phyloP scores from a whole-genome alignment of 2,113 vertebrate species.

The Ptilonorhynchus violaceus region DNA sequence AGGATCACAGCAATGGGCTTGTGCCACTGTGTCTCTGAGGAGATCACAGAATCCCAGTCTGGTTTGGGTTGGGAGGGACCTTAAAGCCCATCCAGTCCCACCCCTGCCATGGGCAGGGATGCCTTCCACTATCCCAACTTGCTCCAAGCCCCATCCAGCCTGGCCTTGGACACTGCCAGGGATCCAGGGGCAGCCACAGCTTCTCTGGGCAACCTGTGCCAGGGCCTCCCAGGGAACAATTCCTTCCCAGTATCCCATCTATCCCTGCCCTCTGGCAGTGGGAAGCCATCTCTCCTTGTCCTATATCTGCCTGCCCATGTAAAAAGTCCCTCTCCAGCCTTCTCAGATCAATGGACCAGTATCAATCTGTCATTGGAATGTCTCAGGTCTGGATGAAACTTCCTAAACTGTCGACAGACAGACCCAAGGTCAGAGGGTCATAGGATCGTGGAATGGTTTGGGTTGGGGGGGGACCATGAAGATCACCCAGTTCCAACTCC shows the following conservation, averaged over 20 bases:
- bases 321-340: background rate
- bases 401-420: background rate
- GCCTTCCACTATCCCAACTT: background rate
- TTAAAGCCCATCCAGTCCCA: rapidly evolving
- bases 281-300: background rate
- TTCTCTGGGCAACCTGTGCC: background rate
- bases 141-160: background rate
- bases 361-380: rapidly evolving
- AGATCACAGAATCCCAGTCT: background rate
- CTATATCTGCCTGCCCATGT: background rate
- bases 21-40: rapidly evolving
- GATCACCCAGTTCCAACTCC: background rate
- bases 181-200: background rate
- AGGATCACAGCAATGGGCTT: rapidly evolving
- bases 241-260: rapidly evolving
- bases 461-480: background rate
- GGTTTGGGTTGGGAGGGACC: background rate
- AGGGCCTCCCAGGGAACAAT: background rate
- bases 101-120: background rate
- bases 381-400: background rate
- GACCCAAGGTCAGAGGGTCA: background rate
- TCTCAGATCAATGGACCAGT: background rate
- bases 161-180: background rate
- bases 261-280: background rate
- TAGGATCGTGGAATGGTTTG: background rate